Conservation (phyloP, 2,113 vertebrate genomes). For the Thunnus thynnus region DNA sequence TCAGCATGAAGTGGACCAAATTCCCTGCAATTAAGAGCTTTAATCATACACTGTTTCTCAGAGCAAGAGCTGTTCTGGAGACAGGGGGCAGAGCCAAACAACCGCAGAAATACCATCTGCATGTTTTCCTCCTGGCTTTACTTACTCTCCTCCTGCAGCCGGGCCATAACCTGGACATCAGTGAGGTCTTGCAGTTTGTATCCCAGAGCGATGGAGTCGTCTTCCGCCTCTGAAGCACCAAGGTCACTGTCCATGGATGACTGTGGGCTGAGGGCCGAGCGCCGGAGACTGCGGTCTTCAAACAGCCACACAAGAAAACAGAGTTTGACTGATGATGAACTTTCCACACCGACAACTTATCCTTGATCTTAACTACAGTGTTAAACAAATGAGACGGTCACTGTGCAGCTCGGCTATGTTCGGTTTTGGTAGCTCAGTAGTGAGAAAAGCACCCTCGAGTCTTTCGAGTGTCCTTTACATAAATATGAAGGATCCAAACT, state of each 20-base stretch:
- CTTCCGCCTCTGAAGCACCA: constrained; percentile 87
- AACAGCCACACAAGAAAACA: not conserved
- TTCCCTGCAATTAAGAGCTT: constrained; percentile 7
- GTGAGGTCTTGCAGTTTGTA: constrained; percentile 96
- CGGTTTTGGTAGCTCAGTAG: not conserved
- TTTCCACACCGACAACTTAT: no score
- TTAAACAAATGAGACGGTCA: not conserved
- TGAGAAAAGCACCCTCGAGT: constrained; percentile 16
- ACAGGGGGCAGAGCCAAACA: not conserved
- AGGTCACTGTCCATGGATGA: constrained; percentile 90
- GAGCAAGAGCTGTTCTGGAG: not conserved
- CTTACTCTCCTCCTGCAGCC: constrained; percentile 98
- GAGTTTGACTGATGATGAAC: not conserved
- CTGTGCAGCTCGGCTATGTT: not conserved
- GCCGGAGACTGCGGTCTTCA: constrained; percentile 84
- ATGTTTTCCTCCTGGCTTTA: not conserved
- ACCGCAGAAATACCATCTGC: not conserved
- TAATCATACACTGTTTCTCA: constrained; percentile 4
- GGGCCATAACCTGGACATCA: constrained; percentile 97
- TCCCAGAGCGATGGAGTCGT: constrained; percentile 91
- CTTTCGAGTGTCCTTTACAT: constrained; percentile 13
- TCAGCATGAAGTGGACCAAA: not conserved
- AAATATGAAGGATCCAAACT: constrained; percentile 23
- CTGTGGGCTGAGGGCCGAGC: constrained; percentile 87
- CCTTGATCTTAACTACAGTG: not conserved